Evolutionary conservation across 2,797 vertebrate genomes (phyloP).

Genomic region (Eulemur albifrons): DNA sequence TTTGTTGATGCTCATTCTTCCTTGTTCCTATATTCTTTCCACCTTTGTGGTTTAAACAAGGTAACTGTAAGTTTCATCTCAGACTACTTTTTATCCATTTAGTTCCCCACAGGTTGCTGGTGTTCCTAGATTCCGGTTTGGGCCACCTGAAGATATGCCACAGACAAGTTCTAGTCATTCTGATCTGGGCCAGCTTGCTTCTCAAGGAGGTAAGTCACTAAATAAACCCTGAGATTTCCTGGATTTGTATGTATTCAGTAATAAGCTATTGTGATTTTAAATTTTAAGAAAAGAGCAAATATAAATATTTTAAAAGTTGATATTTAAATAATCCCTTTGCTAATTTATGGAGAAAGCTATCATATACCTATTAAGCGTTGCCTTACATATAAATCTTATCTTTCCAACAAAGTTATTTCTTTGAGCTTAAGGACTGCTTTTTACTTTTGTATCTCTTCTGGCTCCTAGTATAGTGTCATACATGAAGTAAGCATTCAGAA

Average conservation of each 20-base stretch:
- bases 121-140: conserved; percentile 93
- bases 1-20: background rate
- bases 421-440: background rate
- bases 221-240: background rate
- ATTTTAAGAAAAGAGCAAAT: background rate
- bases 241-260: background rate
- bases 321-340: background rate
- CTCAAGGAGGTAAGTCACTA: conserved; percentile 92
- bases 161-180: conserved; percentile 95
- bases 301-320: background rate
- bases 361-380: background rate
- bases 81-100: conserved; percentile 23
- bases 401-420: background rate
- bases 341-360: background rate
- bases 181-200: conserved; percentile 94
- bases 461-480: background rate
- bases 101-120: conserved; percentile 97
- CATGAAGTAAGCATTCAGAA: background rate
- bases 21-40: background rate
- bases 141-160: conserved; percentile 92
- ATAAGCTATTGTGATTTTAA: background rate
- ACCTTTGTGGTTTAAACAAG: background rate
- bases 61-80: conserved; percentile 30
- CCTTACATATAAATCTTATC: background rate
- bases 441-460: background rate